Percentiles rank a stretch among this genome's conserved stretches.
These are phyloP conservation scores for Leguminivora glycinivorella DNA, from an alignment of 1,140 invertebrate species.

Conservation along the genomic window DNA sequence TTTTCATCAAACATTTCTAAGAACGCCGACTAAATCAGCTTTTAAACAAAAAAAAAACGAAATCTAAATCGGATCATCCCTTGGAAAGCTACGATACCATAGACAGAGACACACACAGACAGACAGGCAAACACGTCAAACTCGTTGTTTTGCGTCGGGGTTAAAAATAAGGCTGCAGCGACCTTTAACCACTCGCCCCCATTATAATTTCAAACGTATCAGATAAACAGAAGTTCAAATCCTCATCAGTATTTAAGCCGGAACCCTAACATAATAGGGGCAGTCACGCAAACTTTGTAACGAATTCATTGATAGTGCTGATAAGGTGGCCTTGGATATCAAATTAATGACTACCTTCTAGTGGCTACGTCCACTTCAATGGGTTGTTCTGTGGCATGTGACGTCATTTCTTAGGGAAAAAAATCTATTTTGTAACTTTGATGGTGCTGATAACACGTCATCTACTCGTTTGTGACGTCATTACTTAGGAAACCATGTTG, in stretches of 20 bases:
- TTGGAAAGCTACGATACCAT: too few species aligned
- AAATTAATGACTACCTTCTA: background rate
- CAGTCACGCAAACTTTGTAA: constrained; percentile 2
- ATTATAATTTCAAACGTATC: background rate
- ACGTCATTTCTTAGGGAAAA: background rate
- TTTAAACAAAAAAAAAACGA: too few species aligned
- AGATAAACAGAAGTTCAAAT: background rate
- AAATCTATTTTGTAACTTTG: background rate
- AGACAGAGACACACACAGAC: too few species aligned
- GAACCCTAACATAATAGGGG: background rate
- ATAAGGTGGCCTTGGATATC: constrained; percentile 9
- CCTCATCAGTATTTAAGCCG: background rate
- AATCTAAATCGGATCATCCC: too few species aligned
- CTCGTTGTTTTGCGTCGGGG: too few species aligned
- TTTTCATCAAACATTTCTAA: too few species aligned
- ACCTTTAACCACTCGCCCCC: too few species aligned
- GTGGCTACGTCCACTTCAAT: constrained; percentile 4
- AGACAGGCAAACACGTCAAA: too few species aligned
- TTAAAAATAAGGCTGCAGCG: too few species aligned
- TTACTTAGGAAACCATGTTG: too few species aligned
- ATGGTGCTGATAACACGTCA: background rate
- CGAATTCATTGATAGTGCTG: constrained; percentile 7
- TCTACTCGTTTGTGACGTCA: too few species aligned
- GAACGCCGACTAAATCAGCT: too few species aligned
- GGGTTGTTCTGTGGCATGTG: background rate